Conservation (phyloP, 2,797 vertebrate species). For the Hephaestus fuliginosus region DNA sequence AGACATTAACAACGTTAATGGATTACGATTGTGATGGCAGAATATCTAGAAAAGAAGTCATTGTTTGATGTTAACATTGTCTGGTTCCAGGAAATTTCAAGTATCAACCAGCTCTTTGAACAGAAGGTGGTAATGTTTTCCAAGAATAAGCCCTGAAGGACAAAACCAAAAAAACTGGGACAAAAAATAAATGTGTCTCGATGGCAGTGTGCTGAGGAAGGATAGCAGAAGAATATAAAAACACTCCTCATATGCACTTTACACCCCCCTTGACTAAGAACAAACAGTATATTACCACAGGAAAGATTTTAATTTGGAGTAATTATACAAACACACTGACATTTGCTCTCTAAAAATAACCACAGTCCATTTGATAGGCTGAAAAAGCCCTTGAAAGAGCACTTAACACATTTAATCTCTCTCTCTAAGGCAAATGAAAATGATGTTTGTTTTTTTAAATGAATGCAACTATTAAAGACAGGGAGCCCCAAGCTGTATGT, state of each 20-base stretch:
- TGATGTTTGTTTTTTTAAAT: background rate
- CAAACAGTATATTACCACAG: background rate
- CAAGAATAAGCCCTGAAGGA: background rate
- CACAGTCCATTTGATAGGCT: background rate
- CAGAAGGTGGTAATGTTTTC: background rate
- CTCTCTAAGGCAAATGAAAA: background rate
- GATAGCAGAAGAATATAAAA: background rate
- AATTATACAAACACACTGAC: background rate
- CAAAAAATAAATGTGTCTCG: background rate
- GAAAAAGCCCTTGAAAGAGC: conserved; percentile 9
- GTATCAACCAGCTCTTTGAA: background rate
- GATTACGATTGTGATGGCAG: background rate
- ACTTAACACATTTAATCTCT: conserved; percentile 7
- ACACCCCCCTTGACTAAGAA: background rate
- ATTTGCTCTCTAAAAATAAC: background rate
- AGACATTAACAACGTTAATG: background rate
- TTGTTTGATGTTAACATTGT: background rate
- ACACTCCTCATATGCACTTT: background rate
- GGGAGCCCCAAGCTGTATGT: background rate
- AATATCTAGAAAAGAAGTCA: background rate
- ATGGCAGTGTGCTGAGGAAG: no score
- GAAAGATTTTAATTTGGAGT: background rate
- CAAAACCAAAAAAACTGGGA: background rate
- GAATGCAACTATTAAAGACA: background rate
- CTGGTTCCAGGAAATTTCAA: background rate